These are phyloP conservation scores for Lepisosteus osseus DNA, from an alignment of 2,113 vertebrate species.

Conservation along the genomic window DNA sequence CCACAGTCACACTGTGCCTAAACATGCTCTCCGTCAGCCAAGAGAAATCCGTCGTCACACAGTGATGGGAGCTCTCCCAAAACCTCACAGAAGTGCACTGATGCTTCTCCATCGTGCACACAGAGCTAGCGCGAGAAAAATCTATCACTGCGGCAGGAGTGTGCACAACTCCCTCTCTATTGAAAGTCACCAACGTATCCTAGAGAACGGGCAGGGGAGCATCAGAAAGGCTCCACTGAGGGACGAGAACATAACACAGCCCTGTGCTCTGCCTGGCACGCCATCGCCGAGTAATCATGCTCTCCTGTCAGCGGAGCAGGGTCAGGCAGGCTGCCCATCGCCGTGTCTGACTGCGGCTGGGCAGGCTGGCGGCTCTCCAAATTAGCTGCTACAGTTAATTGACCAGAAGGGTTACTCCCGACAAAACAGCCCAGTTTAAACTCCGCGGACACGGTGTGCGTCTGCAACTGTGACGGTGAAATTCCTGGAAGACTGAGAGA, in stretches of 20 bases:
- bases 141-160: too few relatives aligned
- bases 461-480: neutral
- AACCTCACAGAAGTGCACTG: neutral
- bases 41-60: neutral
- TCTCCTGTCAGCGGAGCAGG: neutral
- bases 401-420: constrained; percentile 3
- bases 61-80: neutral
- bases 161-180: too few relatives aligned
- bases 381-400: neutral
- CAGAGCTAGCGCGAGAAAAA: neutral
- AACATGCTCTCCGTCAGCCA: neutral
- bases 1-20: neutral
- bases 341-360: neutral
- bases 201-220: neutral
- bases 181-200: too few relatives aligned
- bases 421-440: constrained; percentile 3
- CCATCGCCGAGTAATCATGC: constrained; percentile 2
- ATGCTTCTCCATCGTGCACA: neutral
- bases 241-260: neutral
- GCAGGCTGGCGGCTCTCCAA: neutral
- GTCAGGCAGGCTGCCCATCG: constrained; percentile 12
- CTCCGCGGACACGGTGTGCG: neutral
- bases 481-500: neutral
- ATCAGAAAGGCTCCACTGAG: neutral
- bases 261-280: constrained; percentile 7